phyloP scores from a whole-genome alignment of 2,113 vertebrate genomes.

The Stictonetta naevosa region DNA sequence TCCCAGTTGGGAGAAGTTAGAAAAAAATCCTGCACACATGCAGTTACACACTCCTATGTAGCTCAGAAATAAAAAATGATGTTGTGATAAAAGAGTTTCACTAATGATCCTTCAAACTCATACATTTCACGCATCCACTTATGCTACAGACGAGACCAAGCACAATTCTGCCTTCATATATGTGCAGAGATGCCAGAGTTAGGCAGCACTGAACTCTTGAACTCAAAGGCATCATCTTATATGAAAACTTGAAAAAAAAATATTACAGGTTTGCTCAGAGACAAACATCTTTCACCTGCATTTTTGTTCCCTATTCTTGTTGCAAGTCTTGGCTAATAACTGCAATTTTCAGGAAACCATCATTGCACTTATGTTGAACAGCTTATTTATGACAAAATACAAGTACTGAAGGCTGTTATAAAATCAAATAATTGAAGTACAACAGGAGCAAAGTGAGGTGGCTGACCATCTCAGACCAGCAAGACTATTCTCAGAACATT shows the following conservation, averaged over 20 bases:
- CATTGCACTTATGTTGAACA: rapidly evolving
- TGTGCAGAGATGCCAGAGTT: not conserved
- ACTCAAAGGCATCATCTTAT: not conserved
- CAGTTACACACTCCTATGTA: not conserved
- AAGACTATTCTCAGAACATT: not conserved
- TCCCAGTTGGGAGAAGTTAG: not conserved
- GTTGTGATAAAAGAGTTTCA: not conserved
- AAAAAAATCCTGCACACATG: not conserved
- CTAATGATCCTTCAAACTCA: not conserved
- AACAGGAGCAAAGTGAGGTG: not conserved
- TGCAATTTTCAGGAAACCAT: not conserved
- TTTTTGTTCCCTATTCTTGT: not conserved
- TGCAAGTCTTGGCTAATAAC: not conserved
- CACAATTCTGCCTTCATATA: not conserved
- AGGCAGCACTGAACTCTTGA: not conserved
- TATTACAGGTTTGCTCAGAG: not conserved
- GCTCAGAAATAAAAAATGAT: not conserved
- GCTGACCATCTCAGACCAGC: not conserved
- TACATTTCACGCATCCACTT: not conserved
- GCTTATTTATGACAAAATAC: not conserved
- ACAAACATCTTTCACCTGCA: not conserved
- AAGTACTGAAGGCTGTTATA: not conserved
- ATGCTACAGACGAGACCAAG: not conserved
- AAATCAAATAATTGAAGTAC: not conserved
- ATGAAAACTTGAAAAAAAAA: not conserved